Percentiles rank a stretch among this genome's conserved stretches.
phyloP scores from a whole-genome alignment of 1,140 invertebrate genomes.

The Lasaia peninsularis region DNA sequence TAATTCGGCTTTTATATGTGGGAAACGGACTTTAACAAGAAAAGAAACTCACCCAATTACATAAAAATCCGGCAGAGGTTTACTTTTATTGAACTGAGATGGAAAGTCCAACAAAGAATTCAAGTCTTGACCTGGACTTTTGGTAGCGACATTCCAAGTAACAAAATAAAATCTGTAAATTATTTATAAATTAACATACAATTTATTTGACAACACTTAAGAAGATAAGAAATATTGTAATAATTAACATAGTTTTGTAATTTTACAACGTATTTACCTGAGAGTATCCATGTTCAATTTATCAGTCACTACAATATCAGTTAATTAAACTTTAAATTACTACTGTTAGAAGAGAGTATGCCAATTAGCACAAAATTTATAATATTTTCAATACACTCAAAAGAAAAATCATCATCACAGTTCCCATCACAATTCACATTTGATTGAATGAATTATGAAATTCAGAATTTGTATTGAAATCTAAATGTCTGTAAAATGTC shows the following conservation, averaged over 20 bases:
- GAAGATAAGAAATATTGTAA: background rate
- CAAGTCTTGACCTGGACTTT: slow-evolving; percentile 83
- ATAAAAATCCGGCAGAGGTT: slow-evolving; percentile 87
- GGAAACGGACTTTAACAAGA: background rate
- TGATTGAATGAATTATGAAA: too few species aligned
- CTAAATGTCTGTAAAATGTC: too few species aligned
- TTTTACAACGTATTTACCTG: background rate
- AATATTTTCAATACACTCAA: background rate
- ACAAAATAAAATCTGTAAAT: slow-evolving; percentile 83
- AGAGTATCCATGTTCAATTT: slow-evolving; percentile 13
- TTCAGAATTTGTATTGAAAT: too few species aligned
- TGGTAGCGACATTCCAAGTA: slow-evolving; percentile 92
- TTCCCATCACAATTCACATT: too few species aligned
- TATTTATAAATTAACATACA: too few species aligned
- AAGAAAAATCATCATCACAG: too few species aligned
- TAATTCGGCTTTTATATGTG: too few species aligned
- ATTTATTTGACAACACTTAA: background rate
- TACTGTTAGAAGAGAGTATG: background rate
- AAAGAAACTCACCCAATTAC: slow-evolving; percentile 83
- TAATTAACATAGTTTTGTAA: background rate
- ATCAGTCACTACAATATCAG: background rate
- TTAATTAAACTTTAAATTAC: background rate
- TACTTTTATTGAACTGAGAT: slow-evolving; percentile 75
- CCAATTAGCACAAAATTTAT: background rate
- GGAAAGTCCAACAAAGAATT: slow-evolving; percentile 83